Conservation (phyloP, 2,113 vertebrate genomes). For the Ciconia boyciana region DNA sequence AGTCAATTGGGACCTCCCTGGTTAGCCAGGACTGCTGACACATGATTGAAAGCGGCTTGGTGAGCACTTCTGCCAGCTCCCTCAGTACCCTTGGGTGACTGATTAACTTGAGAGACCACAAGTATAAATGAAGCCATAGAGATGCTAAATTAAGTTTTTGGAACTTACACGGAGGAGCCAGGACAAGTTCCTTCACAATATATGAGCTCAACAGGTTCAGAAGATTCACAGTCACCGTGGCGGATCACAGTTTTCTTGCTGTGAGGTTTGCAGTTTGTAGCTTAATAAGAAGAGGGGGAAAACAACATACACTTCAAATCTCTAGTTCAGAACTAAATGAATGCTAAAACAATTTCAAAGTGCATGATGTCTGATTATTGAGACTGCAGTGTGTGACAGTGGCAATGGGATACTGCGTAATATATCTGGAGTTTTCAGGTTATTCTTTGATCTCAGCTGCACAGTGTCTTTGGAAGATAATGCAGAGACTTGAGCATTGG, state of each 20-base stretch:
- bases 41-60: not conserved
- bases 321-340: not conserved
- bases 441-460: not conserved
- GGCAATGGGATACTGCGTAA: not conserved
- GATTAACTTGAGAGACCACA: not conserved
- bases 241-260: conserved; percentile 60
- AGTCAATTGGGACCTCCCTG: not conserved
- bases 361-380: not conserved
- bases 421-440: not conserved
- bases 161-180: conserved; percentile 82
- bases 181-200: conserved; percentile 83
- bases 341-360: not conserved
- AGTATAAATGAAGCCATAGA: not conserved
- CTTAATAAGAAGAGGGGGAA: not conserved
- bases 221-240: conserved; percentile 70
- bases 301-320: not conserved
- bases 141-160: not conserved
- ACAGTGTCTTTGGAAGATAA: not conserved
- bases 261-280: conserved; percentile 65
- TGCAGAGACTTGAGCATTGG: not conserved
- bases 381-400: not conserved
- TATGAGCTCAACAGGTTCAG: conserved; percentile 65
- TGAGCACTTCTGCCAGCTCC: not conserved
- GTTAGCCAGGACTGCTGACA: not conserved
- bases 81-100: not conserved